A percentile compares a stretch with the other conserved stretches of the same genome.
phyloP scores from a whole-genome alignment of 2,113 vertebrate species.

The Ciconia boyciana region DNA sequence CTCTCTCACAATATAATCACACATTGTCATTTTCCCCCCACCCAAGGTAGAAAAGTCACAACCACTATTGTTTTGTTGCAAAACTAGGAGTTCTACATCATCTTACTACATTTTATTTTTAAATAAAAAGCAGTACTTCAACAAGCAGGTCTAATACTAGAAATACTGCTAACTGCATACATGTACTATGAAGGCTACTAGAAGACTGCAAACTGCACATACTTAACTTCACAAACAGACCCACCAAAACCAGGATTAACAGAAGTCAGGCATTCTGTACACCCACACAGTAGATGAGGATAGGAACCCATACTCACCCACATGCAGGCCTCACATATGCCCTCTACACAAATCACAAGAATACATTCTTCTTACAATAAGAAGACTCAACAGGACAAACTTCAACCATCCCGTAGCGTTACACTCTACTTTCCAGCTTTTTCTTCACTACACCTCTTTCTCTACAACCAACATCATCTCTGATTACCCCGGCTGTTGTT shows the following conservation, averaged over 20 bases:
- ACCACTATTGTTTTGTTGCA: neutral
- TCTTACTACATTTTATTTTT: neutral
- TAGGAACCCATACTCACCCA: neutral
- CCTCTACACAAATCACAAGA: neutral
- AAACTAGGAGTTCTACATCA: neutral
- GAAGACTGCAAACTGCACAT: neutral
- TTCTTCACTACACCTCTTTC: neutral
- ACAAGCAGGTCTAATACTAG: neutral
- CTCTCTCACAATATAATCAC: neutral
- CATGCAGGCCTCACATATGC: rapidly evolving
- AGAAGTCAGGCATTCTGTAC: neutral
- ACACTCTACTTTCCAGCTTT: rapidly evolving
- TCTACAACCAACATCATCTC: rapidly evolving
- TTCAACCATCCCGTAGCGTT: rapidly evolving
- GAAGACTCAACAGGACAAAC: neutral
- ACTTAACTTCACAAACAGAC: neutral
- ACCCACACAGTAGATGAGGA: rapidly evolving
- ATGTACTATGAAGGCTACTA: neutral
- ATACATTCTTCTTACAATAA: neutral
- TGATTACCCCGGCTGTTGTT: neutral
- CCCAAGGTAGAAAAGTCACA: neutral
- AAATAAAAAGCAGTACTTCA: neutral
- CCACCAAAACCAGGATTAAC: neutral
- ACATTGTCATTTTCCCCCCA: neutral
- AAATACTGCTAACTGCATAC: neutral